These are phyloP conservation scores for Popillia japonica DNA, from an alignment of 1,140 invertebrate genomes.

Conservation along the genomic window DNA sequence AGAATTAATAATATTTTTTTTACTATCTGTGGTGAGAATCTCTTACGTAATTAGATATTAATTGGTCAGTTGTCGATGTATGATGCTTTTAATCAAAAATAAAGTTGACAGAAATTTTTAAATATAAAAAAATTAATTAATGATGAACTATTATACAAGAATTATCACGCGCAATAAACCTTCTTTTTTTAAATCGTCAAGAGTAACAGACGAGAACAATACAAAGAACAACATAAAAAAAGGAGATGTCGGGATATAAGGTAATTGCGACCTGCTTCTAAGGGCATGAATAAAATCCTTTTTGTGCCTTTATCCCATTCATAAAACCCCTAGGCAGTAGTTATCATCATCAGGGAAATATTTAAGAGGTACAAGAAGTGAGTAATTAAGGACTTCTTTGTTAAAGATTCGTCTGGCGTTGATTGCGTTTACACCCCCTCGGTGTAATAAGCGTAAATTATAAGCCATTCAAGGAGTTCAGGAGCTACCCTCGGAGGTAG, in stretches of 20 bases:
- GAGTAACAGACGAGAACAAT: too few relatives aligned
- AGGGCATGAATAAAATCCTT: not conserved
- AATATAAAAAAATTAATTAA: too few relatives aligned
- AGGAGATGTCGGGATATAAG: not conserved
- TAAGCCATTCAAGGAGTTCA: not conserved
- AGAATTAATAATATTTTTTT: too few relatives aligned
- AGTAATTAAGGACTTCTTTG: slow-evolving; percentile 4
- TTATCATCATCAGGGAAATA: not conserved
- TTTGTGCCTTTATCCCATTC: not conserved
- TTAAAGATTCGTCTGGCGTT: slow-evolving; percentile 1
- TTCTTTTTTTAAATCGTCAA: too few relatives aligned
- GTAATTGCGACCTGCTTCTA: not conserved
- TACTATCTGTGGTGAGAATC: too few relatives aligned
- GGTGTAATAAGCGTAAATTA: not conserved
- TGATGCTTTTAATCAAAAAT: too few relatives aligned
- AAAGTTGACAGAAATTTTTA: too few relatives aligned
- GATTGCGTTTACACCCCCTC: slow-evolving; percentile 1
- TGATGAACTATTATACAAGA: too few relatives aligned
- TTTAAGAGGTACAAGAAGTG: not conserved
- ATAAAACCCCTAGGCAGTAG: not conserved
- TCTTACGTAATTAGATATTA: too few relatives aligned
- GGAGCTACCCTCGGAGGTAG: not conserved
- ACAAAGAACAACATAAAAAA: too few relatives aligned
- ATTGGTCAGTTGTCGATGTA: too few relatives aligned
- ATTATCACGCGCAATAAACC: too few relatives aligned